These are phyloP conservation scores for Pelusios castaneus DNA, from an alignment of 2,113 vertebrate species.

Conservation along the genomic window DNA sequence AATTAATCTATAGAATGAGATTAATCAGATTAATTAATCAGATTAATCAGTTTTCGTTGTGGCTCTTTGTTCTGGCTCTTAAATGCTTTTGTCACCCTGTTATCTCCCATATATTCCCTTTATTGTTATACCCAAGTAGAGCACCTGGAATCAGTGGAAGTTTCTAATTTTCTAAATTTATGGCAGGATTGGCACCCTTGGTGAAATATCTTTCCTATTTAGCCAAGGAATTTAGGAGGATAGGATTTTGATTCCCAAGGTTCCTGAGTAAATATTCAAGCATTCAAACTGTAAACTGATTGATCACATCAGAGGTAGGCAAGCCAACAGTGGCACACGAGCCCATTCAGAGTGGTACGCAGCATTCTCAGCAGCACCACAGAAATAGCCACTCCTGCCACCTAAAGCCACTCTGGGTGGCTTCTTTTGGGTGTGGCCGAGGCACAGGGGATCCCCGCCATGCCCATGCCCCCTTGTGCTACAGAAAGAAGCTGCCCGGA, in stretches of 20 bases:
- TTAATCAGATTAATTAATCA: background rate
- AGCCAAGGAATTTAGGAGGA: slow-evolving; percentile 17
- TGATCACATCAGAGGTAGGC: too few species aligned
- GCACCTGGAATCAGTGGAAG: slow-evolving; percentile 40
- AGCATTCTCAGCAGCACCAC: too few species aligned
- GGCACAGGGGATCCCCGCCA: too few species aligned
- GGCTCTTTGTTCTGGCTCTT: background rate
- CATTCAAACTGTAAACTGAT: slow-evolving; percentile 22
- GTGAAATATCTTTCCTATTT: background rate
- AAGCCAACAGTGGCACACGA: too few species aligned
- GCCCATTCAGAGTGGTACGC: too few species aligned
- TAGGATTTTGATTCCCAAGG: background rate
- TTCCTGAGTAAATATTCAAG: slow-evolving; percentile 1
- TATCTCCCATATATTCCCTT: background rate
- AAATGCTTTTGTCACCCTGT: background rate
- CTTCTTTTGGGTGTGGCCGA: too few species aligned
- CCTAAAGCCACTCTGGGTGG: too few species aligned
- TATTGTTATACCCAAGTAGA: background rate
- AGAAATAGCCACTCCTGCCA: too few species aligned
- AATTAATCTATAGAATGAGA: background rate
- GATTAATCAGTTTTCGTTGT: slow-evolving; percentile 39
- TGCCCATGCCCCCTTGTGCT: too few species aligned
- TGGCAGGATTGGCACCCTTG: background rate
- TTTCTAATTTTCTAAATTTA: background rate
- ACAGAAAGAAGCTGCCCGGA: too few species aligned